Evolutionary conservation across 2,888 invertebrate genomes (phyloP), one percentile per base, ranked within the genome.

Genomic region (Strigamia crassipes): DNA sequence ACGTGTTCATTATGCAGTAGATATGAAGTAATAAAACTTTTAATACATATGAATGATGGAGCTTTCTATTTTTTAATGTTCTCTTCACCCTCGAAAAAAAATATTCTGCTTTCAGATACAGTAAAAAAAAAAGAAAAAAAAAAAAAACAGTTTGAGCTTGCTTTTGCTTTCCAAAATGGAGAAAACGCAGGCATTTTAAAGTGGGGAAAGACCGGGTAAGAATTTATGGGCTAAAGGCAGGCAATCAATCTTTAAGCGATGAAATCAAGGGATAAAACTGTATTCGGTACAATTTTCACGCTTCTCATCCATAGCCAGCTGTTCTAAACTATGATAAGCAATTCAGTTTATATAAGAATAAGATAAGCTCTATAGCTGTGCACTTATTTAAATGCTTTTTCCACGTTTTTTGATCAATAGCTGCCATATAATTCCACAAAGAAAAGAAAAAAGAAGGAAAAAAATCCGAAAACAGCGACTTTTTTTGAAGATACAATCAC

Each of bases 31-130:
- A 61, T 61, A 61, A 61, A 61, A 61, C 21, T 61, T 61, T 61
- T 61, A 61, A 61, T 61, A 61, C 61, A 61, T 61, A 61, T 61
- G 61, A 61, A 61, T 61, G 61, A 61, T 61, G 61, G 61, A 61
- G 61, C 61, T 61, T 61, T 61, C 61, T 61, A 61, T 61, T 61
- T 61, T 61, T 61, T 61, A 61, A 61, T 61, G 61, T 61, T 61
- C 61, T 21, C 61, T 23, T 61, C 61, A 61, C 21, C 23, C 61
- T 5, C 5, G 13, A 21, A 61, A 21, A 61, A 61, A 18, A 18
- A 6, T 61, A 23, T 10, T 8, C 61, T 12, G 61, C 23, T 8
- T 61, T 23, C 23, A 21, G 23, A 61, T 61, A 61, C 21, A 61
- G 8, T 12, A 46, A 15, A 4, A 46, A 46, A 46, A 15, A 46